Conservation (phyloP, 2,888 invertebrate genomes). For the Rhaphigaster nebulosa region DNA sequence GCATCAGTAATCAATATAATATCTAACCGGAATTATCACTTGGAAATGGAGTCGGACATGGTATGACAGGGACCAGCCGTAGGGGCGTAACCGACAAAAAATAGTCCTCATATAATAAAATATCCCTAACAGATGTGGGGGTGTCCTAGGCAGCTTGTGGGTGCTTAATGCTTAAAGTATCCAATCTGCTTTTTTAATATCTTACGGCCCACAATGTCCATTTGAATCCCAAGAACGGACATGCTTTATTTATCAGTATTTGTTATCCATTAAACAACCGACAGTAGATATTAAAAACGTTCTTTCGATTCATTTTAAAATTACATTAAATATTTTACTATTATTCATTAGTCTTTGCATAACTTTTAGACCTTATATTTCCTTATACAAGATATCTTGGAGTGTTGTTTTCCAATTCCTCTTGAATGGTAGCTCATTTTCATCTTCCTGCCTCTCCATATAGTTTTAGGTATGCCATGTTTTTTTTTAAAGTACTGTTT, state of each 20-base stretch:
- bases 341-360: no score
- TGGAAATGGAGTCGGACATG: neutral
- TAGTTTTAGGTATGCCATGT: no score
- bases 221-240: neutral
- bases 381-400: no score
- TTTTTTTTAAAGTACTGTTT: no score
- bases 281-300: neutral
- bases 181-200: neutral
- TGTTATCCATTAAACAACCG: neutral
- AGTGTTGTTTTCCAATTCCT: no score
- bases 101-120: constrained; percentile 23
- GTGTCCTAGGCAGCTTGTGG: constrained; percentile 19
- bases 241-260: neutral
- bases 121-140: constrained; percentile 2
- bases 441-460: no score
- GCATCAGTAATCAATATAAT: neutral
- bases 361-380: no score
- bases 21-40: neutral
- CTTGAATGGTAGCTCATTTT: no score
- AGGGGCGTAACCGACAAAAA: constrained; percentile 47
- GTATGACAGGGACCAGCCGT: constrained; percentile 16
- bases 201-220: neutral
- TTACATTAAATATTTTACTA: no score
- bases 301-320: no score
- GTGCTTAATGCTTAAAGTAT: neutral